Percentiles rank a stretch among this genome's conserved stretches.
These are phyloP conservation scores for Macropus fuliginosus DNA, from an alignment of 2,797 vertebrate species.

Conservation along the genomic window DNA sequence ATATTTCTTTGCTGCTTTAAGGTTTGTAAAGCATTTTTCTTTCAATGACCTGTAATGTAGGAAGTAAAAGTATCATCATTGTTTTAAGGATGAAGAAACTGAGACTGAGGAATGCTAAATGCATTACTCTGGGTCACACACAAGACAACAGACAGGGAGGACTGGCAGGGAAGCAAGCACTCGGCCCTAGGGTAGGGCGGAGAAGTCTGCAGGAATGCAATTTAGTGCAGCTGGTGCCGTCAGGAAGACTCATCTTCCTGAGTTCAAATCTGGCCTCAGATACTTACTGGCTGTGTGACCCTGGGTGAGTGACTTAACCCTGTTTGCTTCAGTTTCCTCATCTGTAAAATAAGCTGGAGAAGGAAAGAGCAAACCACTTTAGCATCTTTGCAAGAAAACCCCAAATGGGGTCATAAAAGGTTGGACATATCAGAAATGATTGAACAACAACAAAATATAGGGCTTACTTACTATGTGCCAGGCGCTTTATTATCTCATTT, in stretches of 20 bases:
- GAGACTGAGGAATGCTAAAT: neutral
- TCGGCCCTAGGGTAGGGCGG: neutral
- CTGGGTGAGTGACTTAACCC: too few relatives aligned
- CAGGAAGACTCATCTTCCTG: neutral
- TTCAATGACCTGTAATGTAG: neutral
- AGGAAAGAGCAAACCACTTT: neutral
- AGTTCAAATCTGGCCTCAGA: too few relatives aligned
- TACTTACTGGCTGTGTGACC: too few relatives aligned
- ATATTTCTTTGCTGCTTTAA: neutral
- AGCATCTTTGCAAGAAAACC: neutral
- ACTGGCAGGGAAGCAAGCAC: neutral
- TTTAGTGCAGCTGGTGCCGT: neutral
- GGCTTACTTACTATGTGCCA: neutral
- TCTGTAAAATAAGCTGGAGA: neutral
- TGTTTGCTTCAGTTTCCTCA: too few relatives aligned
- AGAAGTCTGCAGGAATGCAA: too few relatives aligned
- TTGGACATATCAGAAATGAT: neutral
- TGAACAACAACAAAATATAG: neutral
- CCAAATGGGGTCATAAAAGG: neutral
- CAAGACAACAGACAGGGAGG: neutral
- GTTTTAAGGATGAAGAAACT: neutral
- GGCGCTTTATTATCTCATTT: neutral
- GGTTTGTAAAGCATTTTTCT: neutral
- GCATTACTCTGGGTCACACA: neutral
- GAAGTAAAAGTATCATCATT: neutral